phyloP scores from a whole-genome alignment of 2,113 vertebrate genomes.

The Oncorhynchus mykiss region DNA sequence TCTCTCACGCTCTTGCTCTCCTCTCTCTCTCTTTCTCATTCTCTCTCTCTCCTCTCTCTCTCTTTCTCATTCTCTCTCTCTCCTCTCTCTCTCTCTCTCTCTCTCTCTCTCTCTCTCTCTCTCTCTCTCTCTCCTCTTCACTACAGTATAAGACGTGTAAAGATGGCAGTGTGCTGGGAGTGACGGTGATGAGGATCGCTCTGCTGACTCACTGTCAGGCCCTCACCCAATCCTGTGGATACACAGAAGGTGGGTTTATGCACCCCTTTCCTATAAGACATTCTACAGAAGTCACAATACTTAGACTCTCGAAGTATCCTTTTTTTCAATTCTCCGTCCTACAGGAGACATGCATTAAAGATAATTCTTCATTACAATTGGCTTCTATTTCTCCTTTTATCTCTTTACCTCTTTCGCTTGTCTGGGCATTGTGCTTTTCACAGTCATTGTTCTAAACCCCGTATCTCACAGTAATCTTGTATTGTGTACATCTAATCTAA shows the following conservation, averaged over 20 bases:
- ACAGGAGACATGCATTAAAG: background rate
- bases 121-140: background rate
- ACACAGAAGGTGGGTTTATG: conserved; percentile 67
- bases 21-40: background rate
- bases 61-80: background rate
- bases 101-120: background rate
- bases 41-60: background rate
- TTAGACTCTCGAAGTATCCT: too few species aligned
- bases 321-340: background rate
- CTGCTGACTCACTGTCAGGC: conserved; percentile 75
- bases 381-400: background rate
- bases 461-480: background rate
- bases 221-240: conserved; percentile 70
- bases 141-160: conserved; percentile 10
- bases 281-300: too few species aligned
- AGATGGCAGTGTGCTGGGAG: conserved; percentile 8
- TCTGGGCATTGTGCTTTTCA: background rate
- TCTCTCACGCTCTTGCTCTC: background rate
- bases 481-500: too few species aligned
- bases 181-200: conserved; percentile 49
- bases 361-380: background rate
- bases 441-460: background rate
- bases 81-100: background rate
- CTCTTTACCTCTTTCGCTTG: background rate
- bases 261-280: too few species aligned